Base-by-base conservation (phyloP, 2,113 vertebrate genomes). In the Epinephelus cyanopodus region DNA sequence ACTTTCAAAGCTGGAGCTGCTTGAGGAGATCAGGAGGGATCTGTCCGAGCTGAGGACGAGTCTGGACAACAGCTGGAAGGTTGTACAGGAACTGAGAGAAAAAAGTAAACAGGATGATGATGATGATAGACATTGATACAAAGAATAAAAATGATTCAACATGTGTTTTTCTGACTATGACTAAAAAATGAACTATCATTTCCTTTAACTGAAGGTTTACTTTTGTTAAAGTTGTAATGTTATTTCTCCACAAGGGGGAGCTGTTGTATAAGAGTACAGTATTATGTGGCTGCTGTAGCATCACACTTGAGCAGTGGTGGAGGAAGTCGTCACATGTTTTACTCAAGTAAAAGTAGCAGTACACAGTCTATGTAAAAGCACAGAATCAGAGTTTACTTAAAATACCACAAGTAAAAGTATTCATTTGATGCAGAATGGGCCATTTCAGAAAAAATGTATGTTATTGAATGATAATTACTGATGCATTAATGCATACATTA, bases 1-100 rank as follows among this genome's bases (percentile, higher is more conserved):
- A 39, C 92, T 95, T 0, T 92, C 91, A 17, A 95, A 94, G 77
- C 88, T 95, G 81, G 89, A 93, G 52, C 73, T 94, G 12, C 90
- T 95, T 4, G 94, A 94, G 67, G 93, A 91, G 15, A 91, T 95
- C 60, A 88, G 83, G 81, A 79, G 33, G 54, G 93, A 95, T 62
- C 11, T 95, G 81, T 15, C 27, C 0, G 83, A 91, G 76, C 75
- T 95, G 50, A 92, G 79, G 39, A 25, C 39, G 53, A 84, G 72
- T 17, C 58, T 93, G 85, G 89, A 90, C 57, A 18, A 25, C 33
- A 86, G 65, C 86, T 84, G 90, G 81, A 84, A 15, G 66, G 67
- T 71, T 72, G 83, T 91, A 25, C 75, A 85, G 39, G 86, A 94
- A 10, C 82, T 92, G 57, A 82, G 45, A 18, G 71, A 85, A 13